Evolutionary conservation across 2,113 vertebrate genomes (phyloP).

Genomic region (Chaetodon trifascialis): DNA sequence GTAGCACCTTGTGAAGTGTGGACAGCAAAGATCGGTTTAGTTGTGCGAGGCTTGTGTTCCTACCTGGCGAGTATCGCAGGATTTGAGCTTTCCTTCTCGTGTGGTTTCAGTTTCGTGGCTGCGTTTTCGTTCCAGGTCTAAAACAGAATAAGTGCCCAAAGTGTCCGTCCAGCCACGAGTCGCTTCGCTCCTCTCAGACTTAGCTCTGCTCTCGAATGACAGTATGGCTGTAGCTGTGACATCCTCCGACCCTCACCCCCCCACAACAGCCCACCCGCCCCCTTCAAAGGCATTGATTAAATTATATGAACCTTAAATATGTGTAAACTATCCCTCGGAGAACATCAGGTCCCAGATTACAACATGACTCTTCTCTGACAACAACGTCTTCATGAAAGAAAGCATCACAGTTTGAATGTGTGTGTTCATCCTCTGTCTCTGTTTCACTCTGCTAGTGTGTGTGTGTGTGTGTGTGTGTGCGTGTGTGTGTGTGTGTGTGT

Average conservation of each 20-base stretch:
- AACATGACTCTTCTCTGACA: constrained; percentile 44
- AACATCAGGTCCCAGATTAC: constrained; percentile 50
- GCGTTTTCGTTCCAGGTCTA: constrained; percentile 27
- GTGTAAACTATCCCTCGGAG: constrained; percentile 76
- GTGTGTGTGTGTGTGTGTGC: constrained; percentile 34
- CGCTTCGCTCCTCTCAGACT: constrained; percentile 75
- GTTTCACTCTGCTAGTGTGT: constrained; percentile 19
- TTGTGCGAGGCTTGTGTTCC: constrained; percentile 51
- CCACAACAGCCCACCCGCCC: not conserved
- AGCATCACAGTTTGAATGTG: constrained; percentile 90
- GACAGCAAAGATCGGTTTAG: constrained; percentile 46
- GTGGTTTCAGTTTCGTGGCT: constrained; percentile 25
- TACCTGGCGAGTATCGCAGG: constrained; percentile 2
- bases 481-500: constrained; percentile 36
- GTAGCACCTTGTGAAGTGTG: constrained; percentile 79
- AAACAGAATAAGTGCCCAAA: constrained; percentile 67
- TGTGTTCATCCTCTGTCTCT: constrained; percentile 20
- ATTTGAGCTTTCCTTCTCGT: not conserved
- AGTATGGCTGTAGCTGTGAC: constrained; percentile 51
- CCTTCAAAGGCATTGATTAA: constrained; percentile 77
- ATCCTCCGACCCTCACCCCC: not conserved
- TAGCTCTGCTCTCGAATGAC: constrained; percentile 64
- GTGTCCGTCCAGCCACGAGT: constrained; percentile 78
- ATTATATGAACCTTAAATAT: constrained; percentile 89
- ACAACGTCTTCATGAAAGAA: constrained; percentile 78